These are phyloP conservation scores for Oxystoma pomonae DNA, from an alignment of 2,888 invertebrate genomes.

Conservation along the genomic window DNA sequence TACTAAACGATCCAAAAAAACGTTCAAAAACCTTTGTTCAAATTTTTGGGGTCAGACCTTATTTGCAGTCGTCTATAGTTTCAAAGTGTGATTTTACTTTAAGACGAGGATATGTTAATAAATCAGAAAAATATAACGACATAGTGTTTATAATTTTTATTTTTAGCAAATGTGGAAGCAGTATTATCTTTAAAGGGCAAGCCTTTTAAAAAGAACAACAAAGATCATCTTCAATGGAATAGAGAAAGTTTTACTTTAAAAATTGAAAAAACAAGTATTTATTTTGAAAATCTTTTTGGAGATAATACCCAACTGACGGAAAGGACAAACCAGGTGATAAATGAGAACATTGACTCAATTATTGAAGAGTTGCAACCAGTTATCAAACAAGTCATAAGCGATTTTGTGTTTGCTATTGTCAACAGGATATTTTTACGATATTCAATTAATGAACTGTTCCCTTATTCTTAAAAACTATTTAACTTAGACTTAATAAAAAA, in stretches of 20 bases:
- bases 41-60: no score
- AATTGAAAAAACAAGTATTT: slow-evolving; percentile 57
- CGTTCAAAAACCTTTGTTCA: no score
- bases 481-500: slow-evolving; percentile 7
- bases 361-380: slow-evolving; percentile 62
- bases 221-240: slow-evolving; percentile 56
- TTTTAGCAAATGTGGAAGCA: slow-evolving; percentile 59
- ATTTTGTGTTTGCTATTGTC: slow-evolving; percentile 50
- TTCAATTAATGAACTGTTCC: slow-evolving; percentile 50
- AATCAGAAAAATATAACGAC: neutral
- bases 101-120: no score
- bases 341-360: slow-evolving; percentile 66
- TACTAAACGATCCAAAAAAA: no score
- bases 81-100: no score
- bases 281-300: slow-evolving; percentile 63
- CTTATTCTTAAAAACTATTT: slow-evolving; percentile 19
- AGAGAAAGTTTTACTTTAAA: slow-evolving; percentile 58
- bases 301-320: slow-evolving; percentile 55
- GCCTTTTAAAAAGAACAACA: slow-evolving; percentile 47
- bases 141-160: slow-evolving; percentile 7
- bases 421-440: slow-evolving; percentile 53
- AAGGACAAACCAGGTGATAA: slow-evolving; percentile 66
- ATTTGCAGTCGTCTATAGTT: no score
- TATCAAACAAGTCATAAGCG: slow-evolving; percentile 55
- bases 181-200: slow-evolving; percentile 54